Base-by-base conservation (phyloP, 2,113 vertebrate species). In the Nasalis larvatus region DNA sequence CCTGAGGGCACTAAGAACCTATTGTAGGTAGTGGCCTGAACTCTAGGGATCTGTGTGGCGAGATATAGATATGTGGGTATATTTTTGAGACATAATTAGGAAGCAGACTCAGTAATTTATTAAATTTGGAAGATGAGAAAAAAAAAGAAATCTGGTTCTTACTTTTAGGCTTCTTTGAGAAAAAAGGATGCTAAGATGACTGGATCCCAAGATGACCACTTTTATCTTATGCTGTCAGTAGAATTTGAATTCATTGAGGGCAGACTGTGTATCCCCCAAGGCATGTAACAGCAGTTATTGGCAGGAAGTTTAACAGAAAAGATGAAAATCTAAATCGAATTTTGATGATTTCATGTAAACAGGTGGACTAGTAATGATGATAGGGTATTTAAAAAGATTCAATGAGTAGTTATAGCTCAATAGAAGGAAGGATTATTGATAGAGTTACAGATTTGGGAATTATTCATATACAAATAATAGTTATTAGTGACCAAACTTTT, bases 61-160 rank as follows among this genome's bases (percentile, higher is more conserved):
- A 60, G 40, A 68, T 68, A 80, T 66, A 86, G 68, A 45, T 25
- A 60, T 4, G 4, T 66, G 56, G 63, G 37, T 66, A 58, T 63
- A 91, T n/a, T 91, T 95, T 91, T 78, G 20, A 90, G 63, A 93
- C 8, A 25, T 30, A 77, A 89, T 56, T 89, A 82, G 49, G 74
- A 83, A 94, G 52, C 82, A 94, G n/a, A 35, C 49, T 92, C 3
- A 1, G 9, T 93, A 80, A 80, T 66, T 91, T 47, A 87, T 92
- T 94, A 87, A 37, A 76, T 90, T 86, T 89, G 35, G 52, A 37
- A 42, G 25, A 25, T 81, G 37, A 60, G 16, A 86, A 37, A 45
- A 16, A n/a, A n/a, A 84, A 77, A 63, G 25, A 84, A 83, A 10
- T 71, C 35, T 91, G 25, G 20, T 35, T 80, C 69, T 80, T 90